Evolutionary conservation across 2,888 invertebrate genomes (phyloP).

Genomic region (Acrobasis repandana): DNA sequence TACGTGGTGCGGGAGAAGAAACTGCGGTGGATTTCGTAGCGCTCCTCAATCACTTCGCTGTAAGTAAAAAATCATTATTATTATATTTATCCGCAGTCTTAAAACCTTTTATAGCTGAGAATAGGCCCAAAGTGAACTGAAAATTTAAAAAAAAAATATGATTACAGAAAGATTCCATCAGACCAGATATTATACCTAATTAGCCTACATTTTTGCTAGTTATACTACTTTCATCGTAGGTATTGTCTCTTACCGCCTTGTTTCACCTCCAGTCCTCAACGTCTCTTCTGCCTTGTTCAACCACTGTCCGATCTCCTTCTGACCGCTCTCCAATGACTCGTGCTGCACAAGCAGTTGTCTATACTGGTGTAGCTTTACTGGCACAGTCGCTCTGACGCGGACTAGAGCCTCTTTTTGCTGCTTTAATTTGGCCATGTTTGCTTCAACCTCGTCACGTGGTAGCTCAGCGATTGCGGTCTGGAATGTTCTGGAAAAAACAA

Average conservation of each 20-base stretch:
- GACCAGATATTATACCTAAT: too few species aligned
- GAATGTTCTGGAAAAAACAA: slow-evolving; percentile 84
- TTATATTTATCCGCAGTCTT: too few species aligned
- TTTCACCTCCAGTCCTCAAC: slow-evolving; percentile 72
- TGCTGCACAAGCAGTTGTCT: slow-evolving; percentile 93
- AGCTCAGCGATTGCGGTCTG: slow-evolving; percentile 95
- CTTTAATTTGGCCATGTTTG: slow-evolving; percentile 93
- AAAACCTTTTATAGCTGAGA: too few species aligned
- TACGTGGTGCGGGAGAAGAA: slow-evolving; percentile 95
- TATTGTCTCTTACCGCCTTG: slow-evolving; percentile 53
- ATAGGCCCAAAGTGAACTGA: too few species aligned
- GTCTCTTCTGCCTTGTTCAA: slow-evolving; percentile 91
- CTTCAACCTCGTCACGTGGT: slow-evolving; percentile 94
- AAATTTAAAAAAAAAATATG: too few species aligned
- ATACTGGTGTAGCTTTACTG: slow-evolving; percentile 91
- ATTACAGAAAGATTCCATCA: too few species aligned
- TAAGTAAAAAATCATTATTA: slow-evolving; percentile 52
- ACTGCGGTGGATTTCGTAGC: slow-evolving; percentile 90
- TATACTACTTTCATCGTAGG: background rate
- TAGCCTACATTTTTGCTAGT: too few species aligned
- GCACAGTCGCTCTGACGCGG: slow-evolving; percentile 91
- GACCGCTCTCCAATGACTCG: slow-evolving; percentile 94
- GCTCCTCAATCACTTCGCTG: slow-evolving; percentile 88
- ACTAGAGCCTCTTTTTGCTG: slow-evolving; percentile 95
- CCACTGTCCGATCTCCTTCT: slow-evolving; percentile 93